Conservation (phyloP, 2,113 vertebrate genomes). For the Podilymbus podiceps region DNA sequence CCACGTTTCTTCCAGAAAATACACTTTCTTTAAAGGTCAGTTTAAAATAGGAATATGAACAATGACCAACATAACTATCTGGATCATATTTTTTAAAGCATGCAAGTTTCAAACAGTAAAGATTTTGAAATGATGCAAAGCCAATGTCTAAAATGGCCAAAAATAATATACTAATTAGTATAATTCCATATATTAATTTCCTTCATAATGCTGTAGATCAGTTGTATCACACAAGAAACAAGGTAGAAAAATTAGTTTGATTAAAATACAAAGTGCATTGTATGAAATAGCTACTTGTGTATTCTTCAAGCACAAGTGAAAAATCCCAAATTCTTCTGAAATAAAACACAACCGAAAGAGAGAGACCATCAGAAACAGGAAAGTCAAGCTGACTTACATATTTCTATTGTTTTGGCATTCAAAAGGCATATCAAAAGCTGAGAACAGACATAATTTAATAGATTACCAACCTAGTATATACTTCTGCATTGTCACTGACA, state of each 20-base stretch:
- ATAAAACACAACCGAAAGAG: conserved; percentile 35
- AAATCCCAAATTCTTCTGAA: conserved; percentile 63
- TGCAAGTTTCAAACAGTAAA: background rate
- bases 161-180: background rate
- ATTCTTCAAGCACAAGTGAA: conserved; percentile 54
- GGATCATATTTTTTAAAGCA: background rate
- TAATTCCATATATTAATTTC: background rate
- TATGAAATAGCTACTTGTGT: conserved; percentile 51
- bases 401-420: background rate
- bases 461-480: background rate
- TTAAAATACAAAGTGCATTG: conserved; percentile 14
- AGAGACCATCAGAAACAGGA: background rate
- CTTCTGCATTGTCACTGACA: background rate
- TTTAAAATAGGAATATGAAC: background rate
- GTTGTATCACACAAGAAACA: background rate
- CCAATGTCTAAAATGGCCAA: background rate
- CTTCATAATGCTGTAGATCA: background rate
- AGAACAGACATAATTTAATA: background rate
- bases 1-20: background rate
- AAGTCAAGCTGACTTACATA: background rate
- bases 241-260: background rate
- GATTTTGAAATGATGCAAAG: background rate
- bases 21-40: background rate
- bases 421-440: background rate
- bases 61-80: background rate